A percentile compares a stretch with the other conserved stretches of the same genome.
Evolutionary conservation across 2,797 vertebrate species (phyloP).

Genomic region (Zalophus californianus): DNA sequence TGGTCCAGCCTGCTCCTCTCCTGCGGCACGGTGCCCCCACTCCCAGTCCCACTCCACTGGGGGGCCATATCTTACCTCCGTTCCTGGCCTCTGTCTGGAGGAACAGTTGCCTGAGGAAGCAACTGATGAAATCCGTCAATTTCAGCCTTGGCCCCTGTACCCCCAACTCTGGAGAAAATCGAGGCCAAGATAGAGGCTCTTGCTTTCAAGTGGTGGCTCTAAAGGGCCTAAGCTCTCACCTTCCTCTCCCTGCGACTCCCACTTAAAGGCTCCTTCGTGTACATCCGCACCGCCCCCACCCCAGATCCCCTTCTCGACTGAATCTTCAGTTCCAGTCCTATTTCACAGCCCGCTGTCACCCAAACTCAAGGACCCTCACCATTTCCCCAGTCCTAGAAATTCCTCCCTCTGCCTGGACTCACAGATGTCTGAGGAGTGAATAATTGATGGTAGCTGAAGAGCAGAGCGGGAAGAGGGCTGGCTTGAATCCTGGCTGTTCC

Average conservation of each 20-base stretch:
- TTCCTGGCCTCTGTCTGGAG: background rate
- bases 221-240: background rate
- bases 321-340: background rate
- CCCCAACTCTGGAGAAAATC: background rate
- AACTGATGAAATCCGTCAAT: background rate
- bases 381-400: background rate
- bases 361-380: background rate
- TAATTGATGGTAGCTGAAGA: background rate
- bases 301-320: background rate
- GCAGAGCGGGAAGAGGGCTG: background rate
- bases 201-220: background rate
- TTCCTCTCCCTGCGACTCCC: background rate
- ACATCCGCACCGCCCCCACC: background rate
- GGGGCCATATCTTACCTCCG: background rate
- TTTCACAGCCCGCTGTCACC: background rate
- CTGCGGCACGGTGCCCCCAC: background rate
- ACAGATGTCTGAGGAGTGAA: background rate
- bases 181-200: background rate
- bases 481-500: background rate
- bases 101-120: background rate
- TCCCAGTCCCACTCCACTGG: background rate
- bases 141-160: background rate
- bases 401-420: fast-evolving
- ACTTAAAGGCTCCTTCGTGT: background rate
- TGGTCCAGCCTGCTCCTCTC: background rate